These are phyloP conservation scores for Coracopsis vasa DNA, from an alignment of 2,113 vertebrate genomes.

Conservation along the genomic window DNA sequence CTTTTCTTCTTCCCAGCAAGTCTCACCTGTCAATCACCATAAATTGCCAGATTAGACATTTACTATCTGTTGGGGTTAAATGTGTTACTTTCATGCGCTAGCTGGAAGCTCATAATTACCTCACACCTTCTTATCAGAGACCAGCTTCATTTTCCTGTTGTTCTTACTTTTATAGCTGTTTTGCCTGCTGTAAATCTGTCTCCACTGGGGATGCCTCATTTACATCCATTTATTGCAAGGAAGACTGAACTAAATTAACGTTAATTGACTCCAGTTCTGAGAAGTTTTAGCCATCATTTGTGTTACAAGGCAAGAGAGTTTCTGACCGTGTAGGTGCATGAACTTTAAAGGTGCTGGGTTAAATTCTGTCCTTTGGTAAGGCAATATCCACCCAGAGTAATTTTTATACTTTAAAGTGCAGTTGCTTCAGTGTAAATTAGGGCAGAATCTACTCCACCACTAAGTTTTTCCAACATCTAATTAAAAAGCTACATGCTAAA, in stretches of 20 bases:
- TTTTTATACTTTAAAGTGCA: background rate
- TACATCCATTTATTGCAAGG: slow-evolving; percentile 51
- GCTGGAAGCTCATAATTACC: slow-evolving; percentile 44
- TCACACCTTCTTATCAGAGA: slow-evolving; percentile 61
- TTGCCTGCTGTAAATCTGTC: slow-evolving; percentile 52
- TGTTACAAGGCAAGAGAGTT: background rate
- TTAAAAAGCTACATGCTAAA: slow-evolving; percentile 46
- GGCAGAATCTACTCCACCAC: background rate
- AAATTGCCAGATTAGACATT: slow-evolving; percentile 38
- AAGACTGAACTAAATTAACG: slow-evolving; percentile 35
- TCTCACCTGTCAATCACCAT: slow-evolving; percentile 46
- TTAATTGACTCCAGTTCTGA: slow-evolving; percentile 45
- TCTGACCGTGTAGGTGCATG: background rate
- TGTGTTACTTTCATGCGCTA: slow-evolving; percentile 10
- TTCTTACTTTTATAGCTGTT: slow-evolving; percentile 51
- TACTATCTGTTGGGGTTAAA: slow-evolving; percentile 7
- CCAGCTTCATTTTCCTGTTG: slow-evolving; percentile 48
- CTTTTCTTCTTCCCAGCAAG: background rate
- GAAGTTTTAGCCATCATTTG: background rate
- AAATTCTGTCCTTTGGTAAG: background rate
- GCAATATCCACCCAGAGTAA: background rate
- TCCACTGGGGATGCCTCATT: slow-evolving; percentile 30
- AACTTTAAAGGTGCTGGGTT: background rate
- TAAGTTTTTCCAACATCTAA: slow-evolving; percentile 38
- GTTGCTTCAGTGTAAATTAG: background rate